Evolutionary conservation across 1,140 invertebrate genomes (phyloP).

Genomic region (Zaprionus capensis): DNA sequence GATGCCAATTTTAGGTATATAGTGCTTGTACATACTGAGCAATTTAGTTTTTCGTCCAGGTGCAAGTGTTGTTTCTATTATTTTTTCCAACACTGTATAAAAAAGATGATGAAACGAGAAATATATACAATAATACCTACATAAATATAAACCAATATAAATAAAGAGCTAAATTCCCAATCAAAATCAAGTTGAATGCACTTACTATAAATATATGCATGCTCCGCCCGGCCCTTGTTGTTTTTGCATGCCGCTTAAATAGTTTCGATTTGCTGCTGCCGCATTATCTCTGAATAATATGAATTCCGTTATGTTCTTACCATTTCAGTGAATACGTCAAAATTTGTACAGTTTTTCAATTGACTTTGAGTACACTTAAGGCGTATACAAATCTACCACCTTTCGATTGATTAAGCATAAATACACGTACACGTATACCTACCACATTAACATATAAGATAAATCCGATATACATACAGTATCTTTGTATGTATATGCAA

Average conservation of each 20-base stretch:
- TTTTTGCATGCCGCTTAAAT: slow-evolving; percentile 24
- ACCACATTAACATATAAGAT: background rate
- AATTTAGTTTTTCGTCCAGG: too few relatives aligned
- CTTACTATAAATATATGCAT: slow-evolving; percentile 38
- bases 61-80: too few relatives aligned
- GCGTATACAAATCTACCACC: slow-evolving; percentile 54
- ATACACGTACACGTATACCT: slow-evolving; percentile 30
- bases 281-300: slow-evolving; percentile 52
- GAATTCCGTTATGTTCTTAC: slow-evolving; percentile 64
- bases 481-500: slow-evolving; percentile 44
- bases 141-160: slow-evolving; percentile 23
- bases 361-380: slow-evolving; percentile 56
- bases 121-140: slow-evolving; percentile 30
- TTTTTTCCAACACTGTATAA: too few relatives aligned
- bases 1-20: too few relatives aligned
- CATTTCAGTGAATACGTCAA: slow-evolving; percentile 74
- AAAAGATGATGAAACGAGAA: slow-evolving; percentile 14
- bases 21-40: too few relatives aligned
- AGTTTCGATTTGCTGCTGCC: slow-evolving; percentile 11
- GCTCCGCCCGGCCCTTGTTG: slow-evolving; percentile 14
- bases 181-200: slow-evolving; percentile 31
- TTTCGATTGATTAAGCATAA: slow-evolving; percentile 50
- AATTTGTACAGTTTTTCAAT: slow-evolving; percentile 73
- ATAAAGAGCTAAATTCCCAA: slow-evolving; percentile 38
- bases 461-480: slow-evolving; percentile 27